phyloP scores from a whole-genome alignment of 1,140 invertebrate species.

The Anadara kagoshimensis region DNA sequence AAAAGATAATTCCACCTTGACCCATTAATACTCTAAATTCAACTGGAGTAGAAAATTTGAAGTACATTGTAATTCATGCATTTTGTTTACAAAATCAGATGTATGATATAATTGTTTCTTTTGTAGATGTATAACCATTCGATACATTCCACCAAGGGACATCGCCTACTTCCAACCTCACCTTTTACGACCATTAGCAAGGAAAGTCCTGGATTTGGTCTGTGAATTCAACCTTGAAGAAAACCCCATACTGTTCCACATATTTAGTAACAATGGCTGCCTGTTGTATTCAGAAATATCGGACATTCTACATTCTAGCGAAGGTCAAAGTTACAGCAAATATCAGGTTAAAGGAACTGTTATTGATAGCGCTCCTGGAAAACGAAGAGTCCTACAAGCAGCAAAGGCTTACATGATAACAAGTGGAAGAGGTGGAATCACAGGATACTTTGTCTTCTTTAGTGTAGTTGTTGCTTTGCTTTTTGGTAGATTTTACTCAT shows the following conservation, averaged over 20 bases:
- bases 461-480: constrained; percentile 50
- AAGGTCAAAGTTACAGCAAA: constrained; percentile 60
- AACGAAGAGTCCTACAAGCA: constrained; percentile 77
- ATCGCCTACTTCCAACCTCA: constrained; percentile 80
- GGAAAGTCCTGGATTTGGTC: constrained; percentile 81
- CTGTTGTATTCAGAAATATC: constrained; percentile 59
- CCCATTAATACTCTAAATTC: too few relatives aligned
- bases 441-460: constrained; percentile 56
- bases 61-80: not conserved
- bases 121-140: constrained; percentile 83
- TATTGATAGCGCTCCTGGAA: constrained; percentile 84
- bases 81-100: constrained; percentile 1
- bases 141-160: constrained; percentile 83
- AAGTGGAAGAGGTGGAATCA: constrained; percentile 66
- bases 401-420: constrained; percentile 77
- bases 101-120: constrained; percentile 29
- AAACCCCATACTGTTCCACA: constrained; percentile 85
- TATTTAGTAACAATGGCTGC: constrained; percentile 87
- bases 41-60: too few relatives aligned
- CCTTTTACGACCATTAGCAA: constrained; percentile 79
- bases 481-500: constrained; percentile 30
- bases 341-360: constrained; percentile 82
- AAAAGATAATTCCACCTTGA: too few relatives aligned
- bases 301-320: constrained; percentile 53
- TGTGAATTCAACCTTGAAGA: constrained; percentile 79